phyloP scores from a whole-genome alignment of 1,140 invertebrate genomes.

The Brachionus asplanchnoidis region DNA sequence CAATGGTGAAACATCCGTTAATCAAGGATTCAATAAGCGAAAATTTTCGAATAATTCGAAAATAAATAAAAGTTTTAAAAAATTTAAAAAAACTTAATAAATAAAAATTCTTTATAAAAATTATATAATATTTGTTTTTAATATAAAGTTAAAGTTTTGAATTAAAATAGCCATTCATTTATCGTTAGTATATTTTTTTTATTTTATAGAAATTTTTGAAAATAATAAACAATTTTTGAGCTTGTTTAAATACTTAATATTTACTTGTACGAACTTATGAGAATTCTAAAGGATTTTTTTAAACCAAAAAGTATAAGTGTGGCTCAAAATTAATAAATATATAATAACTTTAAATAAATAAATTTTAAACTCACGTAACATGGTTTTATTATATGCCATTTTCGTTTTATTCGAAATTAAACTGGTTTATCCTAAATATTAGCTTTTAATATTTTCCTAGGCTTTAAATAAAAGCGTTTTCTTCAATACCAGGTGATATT shows the following conservation, averaged over 20 bases:
- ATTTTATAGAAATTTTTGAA: not conserved
- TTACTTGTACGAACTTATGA: not conserved
- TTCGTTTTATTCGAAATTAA: too few relatives aligned
- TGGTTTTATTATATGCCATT: too few relatives aligned
- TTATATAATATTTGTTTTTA: not conserved
- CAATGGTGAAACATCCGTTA: not conserved
- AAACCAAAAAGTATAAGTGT: not conserved
- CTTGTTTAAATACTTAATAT: not conserved
- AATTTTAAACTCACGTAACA: too few relatives aligned
- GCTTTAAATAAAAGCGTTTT: too few relatives aligned
- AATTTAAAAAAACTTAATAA: not conserved
- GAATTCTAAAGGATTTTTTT: not conserved
- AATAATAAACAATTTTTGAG: not conserved
- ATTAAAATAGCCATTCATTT: too few relatives aligned
- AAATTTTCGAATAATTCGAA: constrained; percentile 7
- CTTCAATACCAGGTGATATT: too few relatives aligned
- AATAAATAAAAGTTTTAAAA: not conserved
- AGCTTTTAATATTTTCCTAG: too few relatives aligned
- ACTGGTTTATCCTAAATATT: too few relatives aligned
- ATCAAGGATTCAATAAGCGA: not conserved
- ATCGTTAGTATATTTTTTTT: too few relatives aligned
- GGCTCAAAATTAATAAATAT: not conserved
- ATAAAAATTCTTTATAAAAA: not conserved
- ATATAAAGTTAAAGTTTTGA: too few relatives aligned
- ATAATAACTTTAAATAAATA: too few relatives aligned